phyloP scores from a whole-genome alignment of 2,113 vertebrate genomes.

The Fregetta grallaria region DNA sequence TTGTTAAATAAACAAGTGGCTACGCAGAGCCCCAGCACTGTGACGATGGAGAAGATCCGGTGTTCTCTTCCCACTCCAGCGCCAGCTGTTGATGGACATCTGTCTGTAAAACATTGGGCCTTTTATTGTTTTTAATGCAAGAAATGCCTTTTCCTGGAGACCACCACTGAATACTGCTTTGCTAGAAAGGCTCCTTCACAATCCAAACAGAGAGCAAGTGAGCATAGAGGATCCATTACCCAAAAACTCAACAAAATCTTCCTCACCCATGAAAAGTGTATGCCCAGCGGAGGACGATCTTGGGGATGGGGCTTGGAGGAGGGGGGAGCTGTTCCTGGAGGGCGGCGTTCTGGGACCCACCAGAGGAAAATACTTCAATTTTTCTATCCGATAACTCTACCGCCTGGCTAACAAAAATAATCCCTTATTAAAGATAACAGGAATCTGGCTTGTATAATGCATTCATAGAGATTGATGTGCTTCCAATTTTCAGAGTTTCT shows the following conservation, averaged over 20 bases:
- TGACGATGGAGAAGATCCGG: slow-evolving; percentile 66
- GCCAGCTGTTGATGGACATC: slow-evolving; percentile 64
- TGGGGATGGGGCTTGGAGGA: slow-evolving; percentile 2
- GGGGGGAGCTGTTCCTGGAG: slow-evolving; percentile 17
- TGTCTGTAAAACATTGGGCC: slow-evolving; percentile 63
- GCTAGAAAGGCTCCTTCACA: slow-evolving; percentile 50
- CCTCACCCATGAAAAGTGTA: slow-evolving; percentile 54
- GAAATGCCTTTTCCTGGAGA: slow-evolving; percentile 62
- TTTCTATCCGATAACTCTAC: slow-evolving; percentile 7
- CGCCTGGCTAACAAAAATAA: slow-evolving; percentile 53
- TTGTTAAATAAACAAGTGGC: slow-evolving; percentile 66
- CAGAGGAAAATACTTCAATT: slow-evolving; percentile 39
- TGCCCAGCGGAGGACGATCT: neutral
- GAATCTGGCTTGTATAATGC: neutral
- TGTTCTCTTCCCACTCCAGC: slow-evolving; percentile 49
- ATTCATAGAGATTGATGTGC: neutral
- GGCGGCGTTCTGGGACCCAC: neutral
- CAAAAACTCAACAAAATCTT: slow-evolving; percentile 63
- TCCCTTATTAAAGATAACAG: slow-evolving; percentile 45
- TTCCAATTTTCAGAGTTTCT: neutral
- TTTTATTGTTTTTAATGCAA: slow-evolving; percentile 64
- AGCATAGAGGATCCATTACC: slow-evolving; percentile 69
- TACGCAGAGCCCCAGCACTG: slow-evolving; percentile 28
- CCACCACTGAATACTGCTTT: slow-evolving; percentile 55
- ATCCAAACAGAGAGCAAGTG: slow-evolving; percentile 65